Percentiles rank a stretch among this genome's conserved stretches.
Evolutionary conservation across 2,888 invertebrate species (phyloP).

Genomic region (Torymus tubicola): DNA sequence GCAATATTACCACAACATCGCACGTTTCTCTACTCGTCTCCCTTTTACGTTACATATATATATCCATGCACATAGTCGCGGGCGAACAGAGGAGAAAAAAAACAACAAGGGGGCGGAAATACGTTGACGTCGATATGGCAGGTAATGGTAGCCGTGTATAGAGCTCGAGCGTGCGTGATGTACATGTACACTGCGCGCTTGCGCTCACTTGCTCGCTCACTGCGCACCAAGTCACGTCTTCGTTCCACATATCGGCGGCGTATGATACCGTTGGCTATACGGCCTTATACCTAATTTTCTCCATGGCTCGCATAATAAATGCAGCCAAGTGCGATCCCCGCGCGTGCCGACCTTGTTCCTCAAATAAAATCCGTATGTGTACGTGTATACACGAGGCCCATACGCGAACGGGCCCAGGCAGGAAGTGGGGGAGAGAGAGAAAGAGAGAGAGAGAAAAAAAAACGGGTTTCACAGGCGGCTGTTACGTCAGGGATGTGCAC

Average conservation of each 20-base stretch:
- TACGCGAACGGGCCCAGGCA: slow-evolving; percentile 38
- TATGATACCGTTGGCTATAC: slow-evolving; percentile 61
- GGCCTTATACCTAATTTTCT: slow-evolving; percentile 64
- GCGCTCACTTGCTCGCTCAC: neutral
- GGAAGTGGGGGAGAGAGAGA: slow-evolving; percentile 29
- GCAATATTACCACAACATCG: slow-evolving; percentile 4
- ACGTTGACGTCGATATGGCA: slow-evolving; percentile 20
- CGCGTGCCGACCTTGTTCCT: slow-evolving; percentile 61
- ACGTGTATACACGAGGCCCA: neutral
- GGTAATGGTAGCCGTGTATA: neutral
- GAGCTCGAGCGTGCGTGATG: neutral
- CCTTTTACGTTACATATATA: neutral
- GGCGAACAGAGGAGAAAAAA: slow-evolving; percentile 1
- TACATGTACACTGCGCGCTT: neutral
- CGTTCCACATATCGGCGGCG: slow-evolving; percentile 67
- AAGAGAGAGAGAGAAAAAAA: neutral
- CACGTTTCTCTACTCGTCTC: neutral
- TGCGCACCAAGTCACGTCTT: slow-evolving; percentile 65
- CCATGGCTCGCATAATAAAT: slow-evolving; percentile 65
- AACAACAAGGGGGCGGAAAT: slow-evolving; percentile 41
- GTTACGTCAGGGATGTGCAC: slow-evolving; percentile 57
- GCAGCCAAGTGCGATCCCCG: slow-evolving; percentile 41
- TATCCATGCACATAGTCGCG: neutral
- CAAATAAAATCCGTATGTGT: slow-evolving; percentile 44
- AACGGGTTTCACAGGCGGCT: slow-evolving; percentile 35